phyloP scores from a whole-genome alignment of 2,888 invertebrate genomes.

The Pemphredon lugubris region DNA sequence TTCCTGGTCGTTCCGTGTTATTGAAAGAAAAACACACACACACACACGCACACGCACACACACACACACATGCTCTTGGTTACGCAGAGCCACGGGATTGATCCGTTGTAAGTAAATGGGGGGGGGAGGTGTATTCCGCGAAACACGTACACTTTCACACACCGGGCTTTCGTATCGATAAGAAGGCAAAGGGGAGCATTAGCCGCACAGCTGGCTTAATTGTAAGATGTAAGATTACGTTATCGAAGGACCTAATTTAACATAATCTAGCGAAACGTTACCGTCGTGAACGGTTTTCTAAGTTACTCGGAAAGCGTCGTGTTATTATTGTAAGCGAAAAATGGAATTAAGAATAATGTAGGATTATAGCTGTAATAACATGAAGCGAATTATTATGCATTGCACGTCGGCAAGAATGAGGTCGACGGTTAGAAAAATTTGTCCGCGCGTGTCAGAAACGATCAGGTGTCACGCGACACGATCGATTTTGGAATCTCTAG shows the following conservation, averaged over 20 bases:
- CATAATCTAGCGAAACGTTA: neutral
- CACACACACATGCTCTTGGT: neutral
- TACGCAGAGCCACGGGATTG: neutral
- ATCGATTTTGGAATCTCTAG: no score
- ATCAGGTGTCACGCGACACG: no score
- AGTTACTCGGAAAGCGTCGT: no score
- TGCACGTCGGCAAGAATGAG: no score
- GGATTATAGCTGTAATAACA: no score
- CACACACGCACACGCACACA: neutral
- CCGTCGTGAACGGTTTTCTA: no score
- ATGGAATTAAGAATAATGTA: no score
- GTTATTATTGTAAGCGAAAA: no score
- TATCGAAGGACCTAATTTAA: conserved; percentile 11
- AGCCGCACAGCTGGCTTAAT: neutral
- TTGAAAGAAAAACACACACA: neutral
- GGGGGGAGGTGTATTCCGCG: neutral
- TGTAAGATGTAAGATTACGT: conserved; percentile 22
- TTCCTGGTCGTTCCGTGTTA: conserved; percentile 1
- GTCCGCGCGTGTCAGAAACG: no score
- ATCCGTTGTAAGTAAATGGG: neutral
- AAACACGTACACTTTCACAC: conserved; percentile 14
- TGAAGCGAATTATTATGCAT: no score
- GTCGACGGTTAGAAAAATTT: no score
- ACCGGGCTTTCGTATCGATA: conserved; percentile 13
- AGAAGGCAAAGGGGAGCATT: conserved; percentile 27